Conservation (phyloP, 2,797 vertebrate genomes). For the Epinephelus malabaricus region DNA sequence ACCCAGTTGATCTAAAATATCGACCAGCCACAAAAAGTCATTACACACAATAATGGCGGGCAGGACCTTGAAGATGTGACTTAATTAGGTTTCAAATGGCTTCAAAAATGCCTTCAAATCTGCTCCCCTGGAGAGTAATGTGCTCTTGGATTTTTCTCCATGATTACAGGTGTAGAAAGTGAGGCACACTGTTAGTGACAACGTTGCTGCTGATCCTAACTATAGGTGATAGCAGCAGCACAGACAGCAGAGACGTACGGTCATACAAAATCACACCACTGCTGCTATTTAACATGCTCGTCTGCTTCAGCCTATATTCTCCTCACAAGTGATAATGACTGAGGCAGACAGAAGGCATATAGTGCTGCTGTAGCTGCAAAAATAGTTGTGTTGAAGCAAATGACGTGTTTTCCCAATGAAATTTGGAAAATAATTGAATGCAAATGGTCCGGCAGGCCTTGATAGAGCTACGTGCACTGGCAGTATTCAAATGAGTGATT, state of each 20-base stretch:
- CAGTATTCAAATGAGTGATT: constrained; percentile 40
- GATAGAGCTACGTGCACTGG: constrained; percentile 20
- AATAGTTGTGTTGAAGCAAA: constrained; percentile 29
- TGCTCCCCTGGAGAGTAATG: constrained; percentile 70
- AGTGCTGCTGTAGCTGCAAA: constrained; percentile 10
- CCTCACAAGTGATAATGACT: constrained; percentile 36
- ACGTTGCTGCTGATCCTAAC: constrained; percentile 21
- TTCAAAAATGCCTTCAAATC: constrained; percentile 81
- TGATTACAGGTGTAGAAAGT: constrained; percentile 70
- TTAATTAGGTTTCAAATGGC: constrained; percentile 89
- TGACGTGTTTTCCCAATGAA: constrained; percentile 55
- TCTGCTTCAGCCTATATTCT: constrained; percentile 24
- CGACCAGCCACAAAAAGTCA: constrained; percentile 88
- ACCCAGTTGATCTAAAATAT: constrained; percentile 91
- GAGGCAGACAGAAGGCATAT: constrained; percentile 24
- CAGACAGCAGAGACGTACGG: constrained; percentile 14
- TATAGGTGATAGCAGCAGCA: constrained; percentile 27
- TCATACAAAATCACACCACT: constrained; percentile 11
- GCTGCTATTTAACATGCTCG: constrained; percentile 48
- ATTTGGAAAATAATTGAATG: constrained; percentile 63
- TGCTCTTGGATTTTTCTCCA: constrained; percentile 56
- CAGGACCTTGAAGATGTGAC: constrained; percentile 88
- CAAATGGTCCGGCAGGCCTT: constrained; percentile 46
- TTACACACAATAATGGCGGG: constrained; percentile 89
- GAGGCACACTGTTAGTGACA: constrained; percentile 42